These are phyloP conservation scores for Diadema setosum DNA, from an alignment of 35 echinoderm and acorn worm genomes.

Conservation along the genomic window DNA sequence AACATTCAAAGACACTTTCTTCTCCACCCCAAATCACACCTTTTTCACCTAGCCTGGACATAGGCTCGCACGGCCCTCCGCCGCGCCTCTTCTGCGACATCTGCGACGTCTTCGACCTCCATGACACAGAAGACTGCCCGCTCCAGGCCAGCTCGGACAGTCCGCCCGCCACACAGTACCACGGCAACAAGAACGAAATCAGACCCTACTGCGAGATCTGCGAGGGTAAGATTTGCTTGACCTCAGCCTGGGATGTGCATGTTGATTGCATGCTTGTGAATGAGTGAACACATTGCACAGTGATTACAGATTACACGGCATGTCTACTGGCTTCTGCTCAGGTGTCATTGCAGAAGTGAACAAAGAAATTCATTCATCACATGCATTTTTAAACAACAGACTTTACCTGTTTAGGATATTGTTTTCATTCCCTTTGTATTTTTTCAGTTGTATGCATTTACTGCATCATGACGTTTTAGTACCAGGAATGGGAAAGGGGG, in stretches of 20 bases:
- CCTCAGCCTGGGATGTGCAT: neutral
- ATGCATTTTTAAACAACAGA: too few relatives aligned
- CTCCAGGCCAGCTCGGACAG: slow-evolving; percentile 95
- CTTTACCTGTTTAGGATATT: too few relatives aligned
- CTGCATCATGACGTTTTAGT: too few relatives aligned
- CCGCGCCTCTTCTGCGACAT: slow-evolving; percentile 98
- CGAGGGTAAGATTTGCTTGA: slow-evolving; percentile 71
- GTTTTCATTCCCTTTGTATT: too few relatives aligned
- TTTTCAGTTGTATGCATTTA: too few relatives aligned
- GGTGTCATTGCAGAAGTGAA: too few relatives aligned
- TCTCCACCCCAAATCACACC: too few relatives aligned
- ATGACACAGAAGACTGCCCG: slow-evolving; percentile 98
- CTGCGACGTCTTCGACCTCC: slow-evolving; percentile 98
- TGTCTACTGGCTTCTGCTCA: too few relatives aligned
- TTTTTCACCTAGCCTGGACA: slow-evolving; percentile 39
- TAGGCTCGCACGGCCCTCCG: slow-evolving; percentile 64
- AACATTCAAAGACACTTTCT: too few relatives aligned
- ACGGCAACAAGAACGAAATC: slow-evolving; percentile 70
- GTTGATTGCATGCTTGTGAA: neutral
- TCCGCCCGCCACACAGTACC: slow-evolving; percentile 88
- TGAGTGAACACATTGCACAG: neutral
- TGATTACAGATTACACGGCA: too few relatives aligned
- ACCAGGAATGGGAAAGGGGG: too few relatives aligned
- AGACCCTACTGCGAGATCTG: slow-evolving; percentile 92
- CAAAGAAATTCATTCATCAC: too few relatives aligned